Conservation (phyloP, 2,113 vertebrate genomes). For the Gallinago media region DNA sequence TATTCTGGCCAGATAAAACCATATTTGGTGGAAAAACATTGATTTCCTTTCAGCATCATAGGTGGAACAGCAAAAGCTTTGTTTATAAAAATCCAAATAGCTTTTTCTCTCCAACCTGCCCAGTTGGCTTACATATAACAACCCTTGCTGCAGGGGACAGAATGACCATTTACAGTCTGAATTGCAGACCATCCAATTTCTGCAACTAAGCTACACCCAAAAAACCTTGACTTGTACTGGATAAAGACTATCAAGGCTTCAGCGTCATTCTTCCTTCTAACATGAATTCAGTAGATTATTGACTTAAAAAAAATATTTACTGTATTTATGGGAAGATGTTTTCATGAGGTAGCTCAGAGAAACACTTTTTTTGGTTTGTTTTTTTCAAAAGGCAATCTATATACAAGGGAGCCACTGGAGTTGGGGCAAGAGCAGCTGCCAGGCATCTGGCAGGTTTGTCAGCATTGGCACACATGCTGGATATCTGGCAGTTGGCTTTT, state of each 20-base stretch:
- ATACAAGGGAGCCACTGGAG: constrained; percentile 43
- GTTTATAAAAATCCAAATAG: constrained; percentile 59
- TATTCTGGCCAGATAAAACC: constrained; percentile 67
- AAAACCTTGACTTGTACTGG: background rate
- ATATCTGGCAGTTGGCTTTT: constrained; percentile 64
- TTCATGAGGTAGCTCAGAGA: background rate
- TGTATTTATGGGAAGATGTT: constrained; percentile 21
- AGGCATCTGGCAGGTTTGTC: constrained; percentile 71
- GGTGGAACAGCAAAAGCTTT: constrained; percentile 59
- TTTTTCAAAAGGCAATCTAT: constrained; percentile 18
- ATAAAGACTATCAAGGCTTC: background rate
- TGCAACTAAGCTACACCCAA: background rate
- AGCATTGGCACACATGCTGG: constrained; percentile 47
- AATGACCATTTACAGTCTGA: constrained; percentile 40
- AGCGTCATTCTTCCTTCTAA: background rate
- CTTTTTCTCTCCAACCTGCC: constrained; percentile 28
- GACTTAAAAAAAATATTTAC: background rate
- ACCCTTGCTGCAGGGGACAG: constrained; percentile 26
- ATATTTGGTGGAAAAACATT: constrained; percentile 61
- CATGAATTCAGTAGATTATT: background rate
- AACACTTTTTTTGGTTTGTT: background rate
- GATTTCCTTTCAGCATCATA: constrained; percentile 64
- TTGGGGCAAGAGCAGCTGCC: constrained; percentile 59
- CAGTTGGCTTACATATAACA: constrained; percentile 31
- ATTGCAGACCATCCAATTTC: background rate